These are phyloP conservation scores for Prunella strophiata DNA, from an alignment of 2,797 vertebrate species.

Conservation along the genomic window DNA sequence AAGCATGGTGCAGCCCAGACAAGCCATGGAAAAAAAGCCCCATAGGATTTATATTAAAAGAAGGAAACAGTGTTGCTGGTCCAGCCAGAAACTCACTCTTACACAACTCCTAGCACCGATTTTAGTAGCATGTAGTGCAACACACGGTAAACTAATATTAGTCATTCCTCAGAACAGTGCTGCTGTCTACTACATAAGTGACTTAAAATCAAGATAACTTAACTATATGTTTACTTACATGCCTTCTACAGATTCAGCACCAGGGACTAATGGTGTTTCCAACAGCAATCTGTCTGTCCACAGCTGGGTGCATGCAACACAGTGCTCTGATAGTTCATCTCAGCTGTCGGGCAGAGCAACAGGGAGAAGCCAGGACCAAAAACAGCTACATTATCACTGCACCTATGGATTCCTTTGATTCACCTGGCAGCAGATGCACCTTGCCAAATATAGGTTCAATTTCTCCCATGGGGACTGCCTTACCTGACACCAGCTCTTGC, in stretches of 20 bases:
- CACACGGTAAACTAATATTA: not conserved
- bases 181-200: not conserved
- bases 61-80: not conserved
- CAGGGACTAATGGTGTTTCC: not conserved
- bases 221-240: not conserved
- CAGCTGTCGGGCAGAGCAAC: accelerated
- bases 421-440: not conserved
- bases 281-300: not conserved
- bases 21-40: not conserved
- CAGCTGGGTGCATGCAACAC: not conserved
- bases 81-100: not conserved
- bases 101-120: not conserved
- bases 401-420: not conserved
- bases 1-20: not conserved
- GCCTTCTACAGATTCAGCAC: not conserved
- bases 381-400: not conserved
- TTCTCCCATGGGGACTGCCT: not conserved
- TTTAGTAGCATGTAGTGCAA: not conserved
- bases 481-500: not conserved
- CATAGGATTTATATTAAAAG: not conserved
- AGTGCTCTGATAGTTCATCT: accelerated
- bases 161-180: not conserved
- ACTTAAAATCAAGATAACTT: not conserved
- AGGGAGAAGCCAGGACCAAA: not conserved
- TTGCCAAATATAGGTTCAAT: not conserved